phyloP scores from a whole-genome alignment of 2,888 invertebrate genomes.

The Amblyjoppa fuscipennis region DNA sequence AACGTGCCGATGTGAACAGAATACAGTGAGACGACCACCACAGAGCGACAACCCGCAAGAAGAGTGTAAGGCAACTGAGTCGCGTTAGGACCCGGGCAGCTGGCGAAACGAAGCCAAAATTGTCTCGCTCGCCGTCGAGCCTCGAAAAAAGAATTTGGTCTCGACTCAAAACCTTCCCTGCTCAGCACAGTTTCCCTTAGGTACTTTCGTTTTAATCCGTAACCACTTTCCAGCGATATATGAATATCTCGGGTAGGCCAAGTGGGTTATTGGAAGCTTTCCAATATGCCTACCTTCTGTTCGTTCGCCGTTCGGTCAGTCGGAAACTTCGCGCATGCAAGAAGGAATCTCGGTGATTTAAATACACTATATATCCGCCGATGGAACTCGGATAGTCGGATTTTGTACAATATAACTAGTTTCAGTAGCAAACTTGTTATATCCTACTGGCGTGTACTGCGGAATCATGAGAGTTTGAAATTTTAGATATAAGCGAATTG shows the following conservation, averaged over 20 bases:
- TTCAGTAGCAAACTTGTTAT: background rate
- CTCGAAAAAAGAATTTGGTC: constrained; percentile 27
- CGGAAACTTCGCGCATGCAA: constrained; percentile 19
- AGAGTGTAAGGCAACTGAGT: constrained; percentile 4
- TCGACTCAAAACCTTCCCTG: background rate
- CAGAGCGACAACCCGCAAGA: background rate
- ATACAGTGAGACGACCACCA: background rate
- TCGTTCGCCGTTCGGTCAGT: background rate
- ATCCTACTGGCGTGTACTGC: background rate
- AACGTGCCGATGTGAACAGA: constrained; percentile 18
- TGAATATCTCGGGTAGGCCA: constrained; percentile 54
- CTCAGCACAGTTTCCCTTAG: constrained; percentile 8
- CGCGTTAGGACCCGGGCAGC: constrained; percentile 3
- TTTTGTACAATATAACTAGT: background rate
- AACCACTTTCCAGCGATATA: constrained; percentile 67
- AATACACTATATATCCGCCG: background rate
- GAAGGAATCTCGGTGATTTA: constrained; percentile 26
- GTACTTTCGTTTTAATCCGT: constrained; percentile 58
- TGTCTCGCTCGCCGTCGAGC: background rate
- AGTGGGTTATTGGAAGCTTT: constrained; percentile 76
- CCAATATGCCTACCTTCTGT: constrained; percentile 70
- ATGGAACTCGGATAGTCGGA: constrained; percentile 5
- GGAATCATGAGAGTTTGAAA: constrained; percentile 5
- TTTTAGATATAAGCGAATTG: background rate
- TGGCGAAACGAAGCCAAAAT: constrained; percentile 37